These are phyloP conservation scores for Actinemys pallida DNA, from an alignment of 2,113 vertebrate species.

Conservation along the genomic window DNA sequence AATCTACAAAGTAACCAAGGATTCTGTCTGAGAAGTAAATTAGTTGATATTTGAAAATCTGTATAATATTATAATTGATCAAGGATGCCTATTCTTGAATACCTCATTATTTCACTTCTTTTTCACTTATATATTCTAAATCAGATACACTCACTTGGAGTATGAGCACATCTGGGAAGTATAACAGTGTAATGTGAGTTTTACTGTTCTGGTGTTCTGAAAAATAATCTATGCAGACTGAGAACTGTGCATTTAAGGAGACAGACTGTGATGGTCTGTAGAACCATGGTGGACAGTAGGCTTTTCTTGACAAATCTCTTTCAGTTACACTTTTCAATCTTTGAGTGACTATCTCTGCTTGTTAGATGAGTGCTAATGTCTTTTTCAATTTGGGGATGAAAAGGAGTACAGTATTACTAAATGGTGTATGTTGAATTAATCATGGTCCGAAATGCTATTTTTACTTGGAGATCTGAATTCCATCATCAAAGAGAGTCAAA, in stretches of 20 bases:
- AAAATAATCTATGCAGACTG: neutral
- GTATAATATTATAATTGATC: neutral
- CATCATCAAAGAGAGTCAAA: neutral
- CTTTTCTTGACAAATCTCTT: neutral
- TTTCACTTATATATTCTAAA: neutral
- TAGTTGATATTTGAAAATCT: neutral
- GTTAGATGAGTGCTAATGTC: neutral
- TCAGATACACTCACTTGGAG: neutral
- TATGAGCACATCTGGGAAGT: neutral
- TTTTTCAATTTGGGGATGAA: neutral
- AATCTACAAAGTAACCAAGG: neutral
- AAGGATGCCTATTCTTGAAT: neutral
- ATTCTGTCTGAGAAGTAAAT: neutral
- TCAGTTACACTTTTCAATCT: neutral
- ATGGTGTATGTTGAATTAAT: neutral
- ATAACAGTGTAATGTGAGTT: neutral
- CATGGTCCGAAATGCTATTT: neutral
- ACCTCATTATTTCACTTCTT: fast-evolving
- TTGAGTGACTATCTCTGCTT: neutral
- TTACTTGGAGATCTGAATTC: neutral
- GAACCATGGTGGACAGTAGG: neutral
- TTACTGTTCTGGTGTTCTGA: neutral
- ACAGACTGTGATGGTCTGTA: neutral
- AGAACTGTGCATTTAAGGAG: neutral
- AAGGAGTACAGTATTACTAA: neutral